These are phyloP conservation scores for Miniopterus natalensis DNA, from an alignment of 2,113 vertebrate genomes.

Conservation along the genomic window DNA sequence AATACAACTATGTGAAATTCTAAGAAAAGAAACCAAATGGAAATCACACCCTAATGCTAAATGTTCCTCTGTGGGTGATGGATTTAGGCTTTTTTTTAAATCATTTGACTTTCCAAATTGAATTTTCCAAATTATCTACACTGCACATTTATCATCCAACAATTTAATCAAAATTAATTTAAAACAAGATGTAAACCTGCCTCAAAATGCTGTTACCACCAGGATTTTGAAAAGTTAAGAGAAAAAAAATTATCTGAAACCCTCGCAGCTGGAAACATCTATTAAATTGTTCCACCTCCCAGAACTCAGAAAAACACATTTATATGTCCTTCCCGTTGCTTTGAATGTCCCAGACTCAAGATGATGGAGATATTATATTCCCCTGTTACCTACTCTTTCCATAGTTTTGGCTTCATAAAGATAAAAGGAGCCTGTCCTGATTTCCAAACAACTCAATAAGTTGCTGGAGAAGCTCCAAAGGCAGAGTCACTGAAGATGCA, in stretches of 20 bases:
- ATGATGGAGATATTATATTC: not conserved
- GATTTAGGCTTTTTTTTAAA: not conserved
- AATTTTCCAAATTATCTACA: slow-evolving; percentile 11
- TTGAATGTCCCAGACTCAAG: not conserved
- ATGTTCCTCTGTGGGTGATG: not conserved
- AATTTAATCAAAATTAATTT: not conserved
- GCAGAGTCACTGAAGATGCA: slow-evolving; percentile 19
- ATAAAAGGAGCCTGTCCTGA: not conserved
- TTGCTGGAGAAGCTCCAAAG: not conserved
- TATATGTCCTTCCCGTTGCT: not conserved
- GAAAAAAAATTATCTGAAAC: not conserved
- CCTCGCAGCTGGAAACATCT: not conserved
- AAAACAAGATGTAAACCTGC: not conserved
- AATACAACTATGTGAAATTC: not conserved
- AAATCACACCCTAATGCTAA: not conserved
- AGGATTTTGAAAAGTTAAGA: not conserved
- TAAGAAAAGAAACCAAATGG: not conserved
- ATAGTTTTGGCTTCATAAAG: not conserved
- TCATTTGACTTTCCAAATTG: not conserved
- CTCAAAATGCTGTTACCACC: not conserved
- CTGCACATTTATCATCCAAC: not conserved
- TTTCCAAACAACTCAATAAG: not conserved
- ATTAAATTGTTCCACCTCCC: not conserved
- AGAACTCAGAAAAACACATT: not conserved
- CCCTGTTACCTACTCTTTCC: not conserved